Evolutionary conservation across 2,888 invertebrate species (phyloP).

Genomic region (Ornithoptera alexandrae): DNA sequence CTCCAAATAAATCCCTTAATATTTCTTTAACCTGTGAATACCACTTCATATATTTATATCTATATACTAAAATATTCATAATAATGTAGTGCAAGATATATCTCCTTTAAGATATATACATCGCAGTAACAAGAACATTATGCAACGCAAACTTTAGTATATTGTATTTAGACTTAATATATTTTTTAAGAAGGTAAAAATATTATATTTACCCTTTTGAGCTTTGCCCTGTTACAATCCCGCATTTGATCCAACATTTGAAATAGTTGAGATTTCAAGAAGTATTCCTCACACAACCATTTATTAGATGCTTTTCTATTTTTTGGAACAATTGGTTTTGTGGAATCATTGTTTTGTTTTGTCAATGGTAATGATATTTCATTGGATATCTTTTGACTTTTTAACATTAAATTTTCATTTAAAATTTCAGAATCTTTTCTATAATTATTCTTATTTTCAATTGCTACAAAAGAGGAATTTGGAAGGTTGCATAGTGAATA

Average conservation of each 20-base stretch:
- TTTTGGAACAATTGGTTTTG: slow-evolving; percentile 40
- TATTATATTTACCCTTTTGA: slow-evolving; percentile 51
- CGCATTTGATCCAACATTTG: slow-evolving; percentile 66
- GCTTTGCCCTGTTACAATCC: slow-evolving; percentile 60
- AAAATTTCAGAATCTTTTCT: slow-evolving; percentile 45
- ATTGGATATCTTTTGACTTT: slow-evolving; percentile 54
- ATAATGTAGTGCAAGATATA: neutral
- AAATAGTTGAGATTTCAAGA: slow-evolving; percentile 59
- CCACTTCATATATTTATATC: slow-evolving; percentile 3
- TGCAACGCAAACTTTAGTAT: neutral
- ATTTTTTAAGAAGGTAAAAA: slow-evolving; percentile 3
- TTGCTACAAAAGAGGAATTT: slow-evolving; percentile 42
- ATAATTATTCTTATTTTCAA: slow-evolving; percentile 6
- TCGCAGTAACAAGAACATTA: neutral
- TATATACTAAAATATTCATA: neutral
- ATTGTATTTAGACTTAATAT: neutral
- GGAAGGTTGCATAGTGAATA: slow-evolving; percentile 50
- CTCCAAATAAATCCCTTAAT: slow-evolving; percentile 72
- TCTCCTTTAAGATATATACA: neutral
- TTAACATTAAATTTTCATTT: slow-evolving; percentile 36
- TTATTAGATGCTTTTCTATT: slow-evolving; percentile 49
- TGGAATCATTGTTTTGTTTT: slow-evolving; percentile 40
- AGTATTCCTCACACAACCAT: slow-evolving; percentile 75
- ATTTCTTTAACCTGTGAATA: slow-evolving; percentile 64
- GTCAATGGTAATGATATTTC: slow-evolving; percentile 55